Conservation (phyloP, 2,113 vertebrate genomes). For the Amblyopsis rosae region DNA sequence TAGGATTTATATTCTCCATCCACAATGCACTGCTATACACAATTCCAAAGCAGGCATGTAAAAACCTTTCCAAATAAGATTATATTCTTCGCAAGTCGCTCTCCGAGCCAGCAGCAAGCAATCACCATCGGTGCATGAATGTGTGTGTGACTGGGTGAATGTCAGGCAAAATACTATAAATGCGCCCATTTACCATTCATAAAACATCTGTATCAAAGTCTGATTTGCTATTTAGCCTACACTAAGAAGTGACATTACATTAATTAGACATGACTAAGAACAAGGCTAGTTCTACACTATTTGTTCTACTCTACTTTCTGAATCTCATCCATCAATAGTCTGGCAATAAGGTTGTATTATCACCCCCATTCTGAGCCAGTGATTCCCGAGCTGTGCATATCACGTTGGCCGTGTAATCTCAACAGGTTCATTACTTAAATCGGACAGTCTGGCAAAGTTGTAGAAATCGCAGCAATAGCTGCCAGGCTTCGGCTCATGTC, state of each 20-base stretch:
- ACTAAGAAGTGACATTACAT: not conserved
- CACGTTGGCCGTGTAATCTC: conserved; percentile 17
- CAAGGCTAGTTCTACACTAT: not conserved
- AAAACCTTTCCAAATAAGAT: not conserved
- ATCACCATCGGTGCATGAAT: too few relatives aligned
- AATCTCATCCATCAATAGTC: conserved; percentile 20
- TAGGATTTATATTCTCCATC: not conserved
- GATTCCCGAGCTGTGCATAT: conserved; percentile 31
- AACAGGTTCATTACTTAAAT: conserved; percentile 8
- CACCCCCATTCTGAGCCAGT: not conserved
- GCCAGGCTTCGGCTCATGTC: conserved; percentile 21
- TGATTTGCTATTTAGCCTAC: conserved; percentile 2
- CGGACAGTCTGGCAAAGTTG: conserved; percentile 16
- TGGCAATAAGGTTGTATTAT: conserved; percentile 8
- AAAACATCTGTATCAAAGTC: conserved; percentile 8
- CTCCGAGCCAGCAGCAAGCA: too few relatives aligned
- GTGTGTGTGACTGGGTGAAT: too few relatives aligned
- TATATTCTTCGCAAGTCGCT: not conserved
- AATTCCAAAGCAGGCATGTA: conserved; percentile 9
- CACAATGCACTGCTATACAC: not conserved
- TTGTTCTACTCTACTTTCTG: conserved; percentile 7
- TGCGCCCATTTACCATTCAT: too few relatives aligned
- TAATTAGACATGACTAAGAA: not conserved
- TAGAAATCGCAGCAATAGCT: conserved; percentile 21
- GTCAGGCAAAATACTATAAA: too few relatives aligned